Evolutionary conservation across 2,888 invertebrate species (phyloP).

Genomic region (Colletes collaris): DNA sequence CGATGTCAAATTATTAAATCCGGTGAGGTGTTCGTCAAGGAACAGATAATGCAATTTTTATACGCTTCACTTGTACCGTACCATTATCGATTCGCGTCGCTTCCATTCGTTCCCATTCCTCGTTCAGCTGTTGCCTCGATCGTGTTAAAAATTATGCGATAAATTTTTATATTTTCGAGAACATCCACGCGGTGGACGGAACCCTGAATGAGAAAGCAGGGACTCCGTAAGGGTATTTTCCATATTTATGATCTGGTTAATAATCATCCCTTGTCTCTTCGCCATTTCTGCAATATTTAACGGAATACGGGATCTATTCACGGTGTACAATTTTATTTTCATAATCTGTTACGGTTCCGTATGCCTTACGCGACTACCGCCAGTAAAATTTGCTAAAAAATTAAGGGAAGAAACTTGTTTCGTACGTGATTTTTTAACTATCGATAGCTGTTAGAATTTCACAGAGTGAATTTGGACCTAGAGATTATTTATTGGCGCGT

Average conservation of each 20-base stretch:
- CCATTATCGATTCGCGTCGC: conserved; percentile 70
- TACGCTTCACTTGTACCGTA: conserved; percentile 64
- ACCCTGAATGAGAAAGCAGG: conserved; percentile 26
- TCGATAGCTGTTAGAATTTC: too few species aligned
- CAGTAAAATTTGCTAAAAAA: background rate
- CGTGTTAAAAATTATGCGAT: conserved; percentile 64
- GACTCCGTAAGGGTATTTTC: conserved; percentile 41
- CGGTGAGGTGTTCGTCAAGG: conserved; percentile 68
- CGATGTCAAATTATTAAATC: conserved; percentile 68
- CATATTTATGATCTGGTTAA: conserved; percentile 68
- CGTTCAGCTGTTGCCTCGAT: conserved; percentile 49
- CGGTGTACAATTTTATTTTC: conserved; percentile 20
- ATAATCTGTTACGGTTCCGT: conserved; percentile 15
- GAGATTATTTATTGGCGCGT: too few species aligned
- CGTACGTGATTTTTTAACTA: background rate
- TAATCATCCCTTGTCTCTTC: conserved; percentile 60
- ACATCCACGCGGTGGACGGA: background rate
- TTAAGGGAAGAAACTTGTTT: background rate
- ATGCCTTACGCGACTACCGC: background rate
- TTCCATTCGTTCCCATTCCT: conserved; percentile 57
- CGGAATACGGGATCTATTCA: conserved; percentile 38
- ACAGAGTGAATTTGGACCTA: too few species aligned
- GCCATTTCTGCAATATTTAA: conserved; percentile 56
- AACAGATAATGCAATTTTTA: conserved; percentile 70
- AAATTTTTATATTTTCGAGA: conserved; percentile 62